Evolutionary conservation across 2,888 invertebrate species (phyloP).

Genomic region (Spicauda simplicius): DNA sequence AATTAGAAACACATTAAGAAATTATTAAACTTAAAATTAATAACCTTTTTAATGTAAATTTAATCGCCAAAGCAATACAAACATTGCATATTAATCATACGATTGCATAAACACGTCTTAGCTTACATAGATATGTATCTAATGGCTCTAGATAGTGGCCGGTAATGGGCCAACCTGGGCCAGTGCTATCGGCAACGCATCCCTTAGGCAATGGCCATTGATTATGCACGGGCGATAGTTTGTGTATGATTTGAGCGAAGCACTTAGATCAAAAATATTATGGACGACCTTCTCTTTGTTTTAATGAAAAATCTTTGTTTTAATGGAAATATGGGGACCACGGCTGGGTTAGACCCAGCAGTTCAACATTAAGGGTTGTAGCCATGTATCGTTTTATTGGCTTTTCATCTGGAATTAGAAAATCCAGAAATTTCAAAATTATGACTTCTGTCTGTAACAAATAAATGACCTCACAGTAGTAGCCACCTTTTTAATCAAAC

Average conservation of each 20-base stretch:
- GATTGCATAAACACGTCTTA: constrained; percentile 25
- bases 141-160: constrained; percentile 37
- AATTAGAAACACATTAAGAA: neutral
- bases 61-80: constrained; percentile 28
- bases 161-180: neutral
- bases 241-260: neutral
- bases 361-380: too few relatives aligned
- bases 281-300: too few relatives aligned
- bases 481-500: too few relatives aligned
- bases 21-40: constrained; percentile 1
- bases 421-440: too few relatives aligned
- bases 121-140: constrained; percentile 45
- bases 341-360: too few relatives aligned
- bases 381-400: too few relatives aligned
- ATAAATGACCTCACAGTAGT: too few relatives aligned
- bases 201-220: constrained; percentile 1
- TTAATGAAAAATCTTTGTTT: too few relatives aligned
- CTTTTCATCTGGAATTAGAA: too few relatives aligned
- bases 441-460: too few relatives aligned
- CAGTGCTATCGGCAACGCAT: neutral
- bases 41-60: constrained; percentile 4
- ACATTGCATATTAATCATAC: constrained; percentile 14
- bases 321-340: too few relatives aligned
- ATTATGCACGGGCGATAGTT: neutral
- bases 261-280: too few relatives aligned